Evolutionary conservation across 2,888 invertebrate genomes (phyloP), one percentile per base, ranked within the genome.

Genomic region (Hirtodrosophila cameraria): DNA sequence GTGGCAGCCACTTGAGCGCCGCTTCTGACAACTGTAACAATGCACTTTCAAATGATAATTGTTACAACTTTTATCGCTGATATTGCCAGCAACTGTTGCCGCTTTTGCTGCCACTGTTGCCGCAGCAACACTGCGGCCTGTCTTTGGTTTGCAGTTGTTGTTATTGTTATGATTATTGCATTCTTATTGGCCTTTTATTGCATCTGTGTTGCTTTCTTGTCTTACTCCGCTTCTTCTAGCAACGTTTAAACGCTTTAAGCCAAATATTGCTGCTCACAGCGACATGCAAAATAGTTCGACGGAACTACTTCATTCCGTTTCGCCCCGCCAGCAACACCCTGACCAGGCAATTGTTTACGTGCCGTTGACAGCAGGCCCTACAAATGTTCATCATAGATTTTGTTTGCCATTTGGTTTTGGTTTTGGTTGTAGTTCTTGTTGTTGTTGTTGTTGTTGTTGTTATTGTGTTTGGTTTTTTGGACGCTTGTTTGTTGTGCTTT

Each of bases 41-140:
- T 83, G 81, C 86, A 83, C 75, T 83, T 83, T 86, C 77, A 83
- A 86, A 83, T 86, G 86, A 83, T 83, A 86, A 83, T 83, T 83
- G 83, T 78, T 80, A 78, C 80, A 83, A 86, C 80, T 83, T 83
- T 80, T 86, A 80, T 83, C 75, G 80, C 72, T 85, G 75, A 76
- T 82, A 82, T 72, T 73, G 76, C 72, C 31, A 41, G 62, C 84
- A 84, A 81, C 76, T 76, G 80, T 77, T 77, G 80, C 67, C 53
- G 25, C 45, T 55, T n/a, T n/a, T n/a, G 49, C 20, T 55, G 48
- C 43, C 15, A 18, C 39, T 38, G 65, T 33, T 58, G 64, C 54
- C 20, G 42, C 48, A 30, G 71, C 57, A 62, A 57, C 62, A 57
- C 52, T 62, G 69, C 42, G 71, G 71, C 15, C 18, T 49, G 53